Evolutionary conservation across 2,888 invertebrate genomes (phyloP).

Genomic region (Hypomecis punctinalis): DNA sequence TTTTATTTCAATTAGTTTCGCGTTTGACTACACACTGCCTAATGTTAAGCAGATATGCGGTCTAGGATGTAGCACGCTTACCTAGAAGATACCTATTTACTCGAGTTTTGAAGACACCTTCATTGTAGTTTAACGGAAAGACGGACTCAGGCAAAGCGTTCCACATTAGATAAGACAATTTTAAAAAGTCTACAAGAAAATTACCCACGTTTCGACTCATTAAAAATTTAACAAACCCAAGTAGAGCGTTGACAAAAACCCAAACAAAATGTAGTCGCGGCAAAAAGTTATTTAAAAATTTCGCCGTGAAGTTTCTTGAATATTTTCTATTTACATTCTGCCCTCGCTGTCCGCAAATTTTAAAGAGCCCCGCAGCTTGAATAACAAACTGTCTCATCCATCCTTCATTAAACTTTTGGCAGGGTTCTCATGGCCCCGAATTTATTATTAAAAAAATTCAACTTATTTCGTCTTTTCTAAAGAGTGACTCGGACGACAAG

Average conservation of each 20-base stretch:
- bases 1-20: too few species aligned
- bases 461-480: conserved; percentile 49
- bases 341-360: conserved; percentile 33
- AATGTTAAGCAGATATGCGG: too few species aligned
- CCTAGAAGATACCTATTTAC: too few species aligned
- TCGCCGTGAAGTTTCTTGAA: conserved; percentile 28
- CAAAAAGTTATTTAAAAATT: conserved; percentile 30
- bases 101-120: too few species aligned
- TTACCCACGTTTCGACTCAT: background rate
- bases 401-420: conserved; percentile 55
- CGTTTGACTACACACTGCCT: too few species aligned
- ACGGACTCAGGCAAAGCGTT: too few species aligned
- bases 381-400: conserved; percentile 46
- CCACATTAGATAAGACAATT: too few species aligned
- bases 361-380: conserved; percentile 34
- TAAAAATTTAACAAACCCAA: conserved; percentile 12
- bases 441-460: conserved; percentile 55
- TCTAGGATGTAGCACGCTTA: too few species aligned
- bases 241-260: conserved; percentile 10
- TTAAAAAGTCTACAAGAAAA: background rate
- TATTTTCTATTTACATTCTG: conserved; percentile 36
- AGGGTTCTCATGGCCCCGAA: conserved; percentile 46
- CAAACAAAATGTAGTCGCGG: conserved; percentile 14
- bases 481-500: conserved; percentile 45
- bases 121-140: too few species aligned